phyloP scores from a whole-genome alignment of 2,888 invertebrate genomes.

The Stictocephala bisonia region DNA sequence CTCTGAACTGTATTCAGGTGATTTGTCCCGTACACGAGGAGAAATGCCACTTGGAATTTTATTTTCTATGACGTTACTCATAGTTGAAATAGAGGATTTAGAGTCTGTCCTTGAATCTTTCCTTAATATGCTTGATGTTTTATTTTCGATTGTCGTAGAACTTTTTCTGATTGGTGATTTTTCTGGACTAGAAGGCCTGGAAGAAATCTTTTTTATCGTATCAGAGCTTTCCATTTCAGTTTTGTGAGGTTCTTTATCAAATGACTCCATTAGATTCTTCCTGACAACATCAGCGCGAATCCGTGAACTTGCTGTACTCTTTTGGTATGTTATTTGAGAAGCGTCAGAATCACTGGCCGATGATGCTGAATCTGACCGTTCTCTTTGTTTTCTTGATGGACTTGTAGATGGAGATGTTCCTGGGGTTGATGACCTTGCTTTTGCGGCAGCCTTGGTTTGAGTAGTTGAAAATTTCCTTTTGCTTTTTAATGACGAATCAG shows the following conservation, averaged over 20 bases:
- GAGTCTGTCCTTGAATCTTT: slow-evolving; percentile 43
- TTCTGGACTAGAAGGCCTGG: slow-evolving; percentile 63
- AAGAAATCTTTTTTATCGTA: not conserved
- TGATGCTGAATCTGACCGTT: slow-evolving; percentile 46
- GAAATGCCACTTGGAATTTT: not conserved
- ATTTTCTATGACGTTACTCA: slow-evolving; percentile 19
- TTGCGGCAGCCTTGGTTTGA: slow-evolving; percentile 61
- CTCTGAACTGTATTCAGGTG: slow-evolving; percentile 62
- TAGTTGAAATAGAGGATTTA: slow-evolving; percentile 13
- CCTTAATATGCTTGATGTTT: slow-evolving; percentile 41
- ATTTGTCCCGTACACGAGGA: slow-evolving; percentile 55
- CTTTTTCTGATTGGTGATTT: slow-evolving; percentile 48
- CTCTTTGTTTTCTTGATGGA: slow-evolving; percentile 64
- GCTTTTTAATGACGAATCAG: slow-evolving; percentile 50
- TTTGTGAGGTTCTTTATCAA: slow-evolving; percentile 10
- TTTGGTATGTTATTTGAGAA: slow-evolving; percentile 58
- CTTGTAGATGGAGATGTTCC: slow-evolving; percentile 68
- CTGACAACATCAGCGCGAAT: slow-evolving; percentile 40
- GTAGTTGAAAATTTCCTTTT: slow-evolving; percentile 59
- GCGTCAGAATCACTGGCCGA: slow-evolving; percentile 57
- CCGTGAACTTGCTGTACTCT: slow-evolving; percentile 34
- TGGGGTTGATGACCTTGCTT: slow-evolving; percentile 61
- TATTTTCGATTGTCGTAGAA: slow-evolving; percentile 2
- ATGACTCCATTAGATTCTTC: slow-evolving; percentile 19
- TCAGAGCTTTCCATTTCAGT: slow-evolving; percentile 7